Percentiles rank a stretch among this genome's conserved stretches.
Evolutionary conservation across 2,888 invertebrate species (phyloP).

Genomic region (Agelastica alni): DNA sequence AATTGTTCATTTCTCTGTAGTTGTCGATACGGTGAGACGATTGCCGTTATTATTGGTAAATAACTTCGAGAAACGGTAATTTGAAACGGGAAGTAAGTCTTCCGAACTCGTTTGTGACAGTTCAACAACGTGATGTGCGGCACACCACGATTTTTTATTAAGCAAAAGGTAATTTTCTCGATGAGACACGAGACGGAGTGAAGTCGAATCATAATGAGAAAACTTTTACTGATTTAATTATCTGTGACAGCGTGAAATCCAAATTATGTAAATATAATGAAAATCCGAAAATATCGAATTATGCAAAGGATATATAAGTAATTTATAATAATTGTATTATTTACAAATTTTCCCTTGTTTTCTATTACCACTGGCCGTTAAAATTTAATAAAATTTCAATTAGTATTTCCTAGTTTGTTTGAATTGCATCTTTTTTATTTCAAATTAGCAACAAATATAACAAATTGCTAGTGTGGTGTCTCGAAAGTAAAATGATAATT

Average conservation of each 20-base stretch:
- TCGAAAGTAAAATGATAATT: no score
- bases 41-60: constrained; percentile 23
- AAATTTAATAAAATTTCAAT: background rate
- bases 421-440: background rate
- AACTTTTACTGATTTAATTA: constrained; percentile 48
- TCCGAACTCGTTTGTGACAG: constrained; percentile 25
- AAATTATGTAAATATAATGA: constrained; percentile 48
- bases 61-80: constrained; percentile 18
- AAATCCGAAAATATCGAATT: constrained; percentile 47
- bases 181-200: constrained; percentile 39
- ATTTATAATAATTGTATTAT: constrained; percentile 20
- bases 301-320: constrained; percentile 42
- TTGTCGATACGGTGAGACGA: constrained; percentile 8
- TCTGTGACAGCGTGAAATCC: constrained; percentile 47
- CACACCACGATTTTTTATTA: constrained; percentile 28
- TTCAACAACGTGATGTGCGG: constrained; percentile 22
- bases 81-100: constrained; percentile 25
- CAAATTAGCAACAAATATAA: no score
- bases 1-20: background rate
- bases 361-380: background rate
- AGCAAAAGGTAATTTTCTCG: constrained; percentile 36
- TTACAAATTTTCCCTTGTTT: constrained; percentile 3
- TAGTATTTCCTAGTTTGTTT: background rate
- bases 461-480: no score
- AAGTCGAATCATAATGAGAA: constrained; percentile 45